These are phyloP conservation scores for Zaprionus obscuricornis DNA, from an alignment of 2,888 invertebrate genomes.

Conservation along the genomic window DNA sequence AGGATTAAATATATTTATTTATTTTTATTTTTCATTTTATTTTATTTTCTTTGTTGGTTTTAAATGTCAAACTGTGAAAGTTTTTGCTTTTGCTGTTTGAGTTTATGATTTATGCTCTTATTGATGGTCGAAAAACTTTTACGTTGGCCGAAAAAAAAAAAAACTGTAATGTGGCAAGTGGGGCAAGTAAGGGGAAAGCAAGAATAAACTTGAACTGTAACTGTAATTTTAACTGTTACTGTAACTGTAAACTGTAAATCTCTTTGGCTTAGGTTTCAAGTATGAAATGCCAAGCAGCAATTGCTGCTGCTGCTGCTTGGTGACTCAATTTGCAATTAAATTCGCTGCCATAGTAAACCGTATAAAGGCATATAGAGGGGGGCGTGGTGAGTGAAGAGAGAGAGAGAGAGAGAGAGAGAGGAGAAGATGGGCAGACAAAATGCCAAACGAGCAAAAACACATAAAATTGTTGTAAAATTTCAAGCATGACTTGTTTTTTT, in stretches of 20 bases:
- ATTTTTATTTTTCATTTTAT: too few relatives aligned
- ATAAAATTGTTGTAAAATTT: constrained; percentile 57
- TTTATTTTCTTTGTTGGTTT: too few relatives aligned
- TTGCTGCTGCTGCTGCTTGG: too few relatives aligned
- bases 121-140: constrained; percentile 28
- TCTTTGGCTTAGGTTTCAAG: constrained; percentile 9
- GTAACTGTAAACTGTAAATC: not conserved
- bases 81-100: too few relatives aligned
- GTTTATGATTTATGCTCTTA: constrained; percentile 17
- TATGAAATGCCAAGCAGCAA: too few relatives aligned
- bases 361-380: not conserved
- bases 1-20: too few relatives aligned
- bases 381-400: not conserved
- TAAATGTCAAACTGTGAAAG: constrained; percentile 12
- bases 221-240: too few relatives aligned
- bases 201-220: too few relatives aligned
- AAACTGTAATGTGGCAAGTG: too few relatives aligned
- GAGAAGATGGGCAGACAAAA: not conserved
- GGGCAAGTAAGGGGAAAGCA: not conserved
- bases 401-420: not conserved
- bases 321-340: constrained; percentile 56
- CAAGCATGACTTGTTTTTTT: constrained; percentile 60
- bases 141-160: too few relatives aligned
- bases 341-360: constrained; percentile 3
- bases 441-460: constrained; percentile 8